Base-by-base conservation (phyloP, 2,888 invertebrate species). In the Drosophila longiperda region DNA sequence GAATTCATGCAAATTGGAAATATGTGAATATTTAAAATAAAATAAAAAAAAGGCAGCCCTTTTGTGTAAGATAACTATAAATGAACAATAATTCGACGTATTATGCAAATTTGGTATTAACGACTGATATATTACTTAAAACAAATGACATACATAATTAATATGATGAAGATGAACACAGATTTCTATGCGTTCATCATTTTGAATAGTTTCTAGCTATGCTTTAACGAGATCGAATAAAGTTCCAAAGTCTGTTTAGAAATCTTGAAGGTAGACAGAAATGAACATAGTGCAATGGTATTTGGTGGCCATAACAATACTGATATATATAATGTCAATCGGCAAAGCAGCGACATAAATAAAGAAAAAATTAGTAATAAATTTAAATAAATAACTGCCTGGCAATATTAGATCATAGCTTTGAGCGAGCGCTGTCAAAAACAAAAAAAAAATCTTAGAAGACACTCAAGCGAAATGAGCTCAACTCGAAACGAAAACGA, bases 381-480 rank as follows among this genome's bases (percentile, higher is more conserved):
- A 90, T 90, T 89, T 89, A 82, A 89, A 87, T 89, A 87, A 88
- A 89, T 89, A 89, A 90, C 80, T 90, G 90, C 73, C 79, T 77
- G 79, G 73, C 87, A 80, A 80, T 87, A 87, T 87, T 87, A 87
- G 90, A 87, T 87, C 90, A 87, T 87, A 66, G 54, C 38, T 42
- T 32, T 6, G 38, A 63, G 29, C 29, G 42, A 58, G 50, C 42
- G 40, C 58, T 20, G 45, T 36, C 48, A 48, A 34, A 62, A 33
- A 62, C 12, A 53, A 61, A 38, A 72, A 29, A 29, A 73, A 79
- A 79, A 74, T 72, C 84, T 72, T 66, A 49, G 74, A 64, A 48
- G 68, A 62, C 50, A 49, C 48, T 50, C 42, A 34, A 36, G 42
- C 50, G 33, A 38, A 70, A 49, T 48, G 38, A 60, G 45, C 38